A percentile compares a stretch with the other conserved stretches of the same genome.
These are phyloP conservation scores for Ernsta delagoae DNA, from an alignment of 2,888 invertebrate genomes.

Conservation along the genomic window DNA sequence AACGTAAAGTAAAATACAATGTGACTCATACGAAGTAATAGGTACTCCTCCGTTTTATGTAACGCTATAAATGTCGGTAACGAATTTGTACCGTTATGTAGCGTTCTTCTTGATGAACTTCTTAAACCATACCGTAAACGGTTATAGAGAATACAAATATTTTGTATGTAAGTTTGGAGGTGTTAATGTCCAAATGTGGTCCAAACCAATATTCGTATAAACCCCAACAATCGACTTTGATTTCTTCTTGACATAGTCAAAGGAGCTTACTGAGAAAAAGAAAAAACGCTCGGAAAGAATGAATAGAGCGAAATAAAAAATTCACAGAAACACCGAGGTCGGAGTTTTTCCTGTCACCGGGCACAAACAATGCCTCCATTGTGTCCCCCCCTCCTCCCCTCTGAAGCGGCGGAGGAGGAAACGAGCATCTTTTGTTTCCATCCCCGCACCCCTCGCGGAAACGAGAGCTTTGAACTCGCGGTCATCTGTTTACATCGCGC, in stretches of 20 bases:
- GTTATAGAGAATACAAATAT: neutral
- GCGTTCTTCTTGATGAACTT: no score
- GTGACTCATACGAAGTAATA: constrained; percentile 2
- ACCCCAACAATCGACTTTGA: constrained; percentile 70
- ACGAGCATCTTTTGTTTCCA: constrained; percentile 83
- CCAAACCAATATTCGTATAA: no score
- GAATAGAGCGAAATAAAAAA: constrained; percentile 79
- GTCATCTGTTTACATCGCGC: constrained; percentile 80
- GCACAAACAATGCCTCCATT: constrained; percentile 83
- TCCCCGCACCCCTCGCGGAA: constrained; percentile 64
- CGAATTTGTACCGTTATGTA: no score
- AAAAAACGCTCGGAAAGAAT: constrained; percentile 61
- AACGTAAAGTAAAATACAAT: constrained; percentile 3
- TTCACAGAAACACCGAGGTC: constrained; percentile 83
- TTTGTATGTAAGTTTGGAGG: constrained; percentile 11
- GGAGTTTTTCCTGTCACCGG: constrained; percentile 85
- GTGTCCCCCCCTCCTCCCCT: constrained; percentile 60
- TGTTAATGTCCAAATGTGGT: constrained; percentile 25
- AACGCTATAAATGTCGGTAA: no score
- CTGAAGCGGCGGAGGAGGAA: constrained; percentile 73
- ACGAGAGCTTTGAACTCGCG: constrained; percentile 77
- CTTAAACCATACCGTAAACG: no score
- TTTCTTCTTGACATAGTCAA: constrained; percentile 72
- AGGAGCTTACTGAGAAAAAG: constrained; percentile 67
- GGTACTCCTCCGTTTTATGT: no score